These are phyloP conservation scores for Labroides dimidiatus DNA, from an alignment of 2,797 vertebrate species.

Conservation along the genomic window DNA sequence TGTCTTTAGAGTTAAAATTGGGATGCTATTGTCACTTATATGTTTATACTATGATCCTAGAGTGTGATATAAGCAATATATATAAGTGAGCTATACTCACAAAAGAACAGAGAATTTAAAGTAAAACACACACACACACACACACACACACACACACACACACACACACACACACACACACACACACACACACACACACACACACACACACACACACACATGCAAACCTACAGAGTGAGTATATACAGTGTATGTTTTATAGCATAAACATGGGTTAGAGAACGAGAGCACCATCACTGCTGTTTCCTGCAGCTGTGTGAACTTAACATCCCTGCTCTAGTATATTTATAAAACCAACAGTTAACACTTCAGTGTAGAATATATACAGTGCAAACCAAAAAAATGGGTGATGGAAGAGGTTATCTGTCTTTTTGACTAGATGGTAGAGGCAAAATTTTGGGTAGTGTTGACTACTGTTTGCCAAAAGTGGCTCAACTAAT, in stretches of 20 bases:
- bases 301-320: slow-evolving; percentile 18
- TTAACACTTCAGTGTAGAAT: not conserved
- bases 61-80: slow-evolving; percentile 18
- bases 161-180: too few species aligned
- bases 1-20: too few species aligned
- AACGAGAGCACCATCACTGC: not conserved
- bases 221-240: not conserved
- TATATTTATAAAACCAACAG: slow-evolving; percentile 14
- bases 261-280: not conserved
- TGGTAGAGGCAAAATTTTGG: slow-evolving; percentile 16
- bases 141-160: too few species aligned
- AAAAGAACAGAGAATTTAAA: slow-evolving; percentile 21
- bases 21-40: slow-evolving; percentile 26
- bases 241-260: not conserved
- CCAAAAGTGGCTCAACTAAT: slow-evolving; percentile 26
- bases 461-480: slow-evolving; percentile 24
- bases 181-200: too few species aligned
- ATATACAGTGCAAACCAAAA: slow-evolving; percentile 17
- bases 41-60: slow-evolving; percentile 15
- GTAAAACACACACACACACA: too few species aligned
- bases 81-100: slow-evolving; percentile 18
- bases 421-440: slow-evolving; percentile 3
- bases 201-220: too few species aligned
- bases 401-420: slow-evolving; percentile 8
- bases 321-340: slow-evolving; percentile 1